A percentile compares a stretch with the other conserved stretches of the same genome.
phyloP scores from a whole-genome alignment of 2,113 vertebrate genomes.

The Brevimyrus niger region DNA sequence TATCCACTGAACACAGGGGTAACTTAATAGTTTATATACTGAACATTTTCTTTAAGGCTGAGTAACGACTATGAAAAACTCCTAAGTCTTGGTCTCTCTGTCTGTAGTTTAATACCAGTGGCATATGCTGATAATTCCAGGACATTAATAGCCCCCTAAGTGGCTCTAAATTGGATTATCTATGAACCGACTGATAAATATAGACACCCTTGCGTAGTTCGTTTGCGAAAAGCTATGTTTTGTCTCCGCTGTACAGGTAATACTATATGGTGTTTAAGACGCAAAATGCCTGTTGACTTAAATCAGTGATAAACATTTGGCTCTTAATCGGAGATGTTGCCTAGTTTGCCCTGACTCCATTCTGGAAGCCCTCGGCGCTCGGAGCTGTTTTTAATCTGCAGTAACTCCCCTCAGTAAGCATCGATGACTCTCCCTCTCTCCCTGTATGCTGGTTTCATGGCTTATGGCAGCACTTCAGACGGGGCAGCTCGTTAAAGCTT shows the following conservation, averaged over 20 bases:
- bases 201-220: not conserved
- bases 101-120: not conserved
- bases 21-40: not conserved
- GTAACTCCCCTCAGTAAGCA: not conserved
- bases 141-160: not conserved
- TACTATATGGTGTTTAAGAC: not conserved
- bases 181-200: not conserved
- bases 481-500: not conserved
- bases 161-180: not conserved
- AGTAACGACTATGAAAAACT: not conserved
- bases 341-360: not conserved
- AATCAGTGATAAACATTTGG: not conserved
- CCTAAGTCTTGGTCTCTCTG: not conserved
- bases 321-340: not conserved
- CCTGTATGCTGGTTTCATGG: not conserved
- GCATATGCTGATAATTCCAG: not conserved
- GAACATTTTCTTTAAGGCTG: not conserved
- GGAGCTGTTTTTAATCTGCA: not conserved
- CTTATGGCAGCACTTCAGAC: not conserved
- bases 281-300: not conserved
- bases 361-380: not conserved
- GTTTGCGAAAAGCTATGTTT: slow-evolving; percentile 1
- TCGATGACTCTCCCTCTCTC: not conserved
- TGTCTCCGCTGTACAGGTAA: not conserved
- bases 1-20: not conserved